Evolutionary conservation across 1,140 invertebrate species (phyloP).

Genomic region (Pogonomyrmex barbatus): DNA sequence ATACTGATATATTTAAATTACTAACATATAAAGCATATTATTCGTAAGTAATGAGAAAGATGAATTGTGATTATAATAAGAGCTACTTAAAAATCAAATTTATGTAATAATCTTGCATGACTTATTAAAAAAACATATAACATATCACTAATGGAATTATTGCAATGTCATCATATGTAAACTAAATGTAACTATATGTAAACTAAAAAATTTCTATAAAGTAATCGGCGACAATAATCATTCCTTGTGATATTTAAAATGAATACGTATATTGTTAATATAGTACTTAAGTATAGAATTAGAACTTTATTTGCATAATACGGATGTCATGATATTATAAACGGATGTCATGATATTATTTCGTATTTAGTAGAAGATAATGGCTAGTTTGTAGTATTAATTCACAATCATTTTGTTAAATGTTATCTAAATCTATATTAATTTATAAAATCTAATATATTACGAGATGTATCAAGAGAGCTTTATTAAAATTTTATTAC

Average conservation of each 20-base stretch:
- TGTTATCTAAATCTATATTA: slow-evolving; percentile 6
- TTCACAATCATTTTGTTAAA: not conserved
- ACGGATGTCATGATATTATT: not conserved
- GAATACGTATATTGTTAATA: not conserved
- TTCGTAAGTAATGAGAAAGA: slow-evolving; percentile 9
- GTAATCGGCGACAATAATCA: not conserved
- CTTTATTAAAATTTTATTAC: slow-evolving; percentile 24
- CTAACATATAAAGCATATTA: slow-evolving; percentile 12
- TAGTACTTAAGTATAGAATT: not conserved
- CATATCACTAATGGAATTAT: not conserved
- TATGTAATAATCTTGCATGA: not conserved
- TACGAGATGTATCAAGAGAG: slow-evolving; percentile 12
- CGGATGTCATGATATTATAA: not conserved
- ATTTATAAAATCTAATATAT: slow-evolving; percentile 39
- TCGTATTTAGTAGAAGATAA: not conserved
- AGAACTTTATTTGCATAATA: slow-evolving; percentile 11
- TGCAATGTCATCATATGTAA: slow-evolving; percentile 23
- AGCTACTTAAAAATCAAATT: slow-evolving; percentile 17
- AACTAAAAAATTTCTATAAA: slow-evolving; percentile 2
- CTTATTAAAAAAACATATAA: not conserved
- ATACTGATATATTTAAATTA: not conserved
- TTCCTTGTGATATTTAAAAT: not conserved
- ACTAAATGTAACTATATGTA: slow-evolving; percentile 25
- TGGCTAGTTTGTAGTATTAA: slow-evolving; percentile 10
- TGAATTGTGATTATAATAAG: not conserved